Base-by-base conservation (phyloP, 2,888 invertebrate genomes). In the Lordiphosa andalusiaca region DNA sequence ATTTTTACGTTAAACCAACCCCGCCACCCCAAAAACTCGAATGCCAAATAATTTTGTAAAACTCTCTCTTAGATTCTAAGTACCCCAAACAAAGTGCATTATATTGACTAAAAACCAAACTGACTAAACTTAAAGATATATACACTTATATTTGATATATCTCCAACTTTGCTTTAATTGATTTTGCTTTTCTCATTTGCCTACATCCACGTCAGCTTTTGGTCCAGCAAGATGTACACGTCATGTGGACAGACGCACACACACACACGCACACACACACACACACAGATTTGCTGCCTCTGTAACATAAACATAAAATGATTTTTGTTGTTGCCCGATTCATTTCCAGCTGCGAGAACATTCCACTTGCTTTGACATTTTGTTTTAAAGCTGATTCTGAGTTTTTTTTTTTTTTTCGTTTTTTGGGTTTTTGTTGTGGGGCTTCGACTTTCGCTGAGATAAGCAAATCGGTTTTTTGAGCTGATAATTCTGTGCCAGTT, bases 331-430 rank as follows among this genome's bases (percentile, higher is more conserved):
- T 68, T 62, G 67, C 65, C 44, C 53, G 73, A 64, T 70, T 73
- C 53, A 76, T 65, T 78, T 81, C 77, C 84, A 84, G 84, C 77
- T 77, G 77, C 84, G 77, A 84, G 77, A 84, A 81, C 82, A 84
- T 76, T 84, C 81, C 71, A 55, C 50, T 44, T 25, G 25, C 9
- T 30, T 30, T 30, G 25, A 25, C 3, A 9, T 30, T 30, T 49
- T 46, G 46, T 30, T 58, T 39, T 53, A 44, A 49, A 48, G 54
- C 60, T 67, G 60, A 67, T 64, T 55, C 41, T 37, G 44, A 61
- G 30, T 9, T 30, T 30, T 67, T 65, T 53, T 51, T 57, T 51
- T 41, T 33, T 6, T 39, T 7, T 59, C 46, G 16, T 16, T 16
- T 16, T 16, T 16, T 16, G n/a, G n/a, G n/a, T n/a, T 16, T 16